Evolutionary conservation across 2,113 vertebrate genomes (phyloP), one percentile per base, ranked within the genome.

Genomic region (Ceuthmochares aereus): DNA sequence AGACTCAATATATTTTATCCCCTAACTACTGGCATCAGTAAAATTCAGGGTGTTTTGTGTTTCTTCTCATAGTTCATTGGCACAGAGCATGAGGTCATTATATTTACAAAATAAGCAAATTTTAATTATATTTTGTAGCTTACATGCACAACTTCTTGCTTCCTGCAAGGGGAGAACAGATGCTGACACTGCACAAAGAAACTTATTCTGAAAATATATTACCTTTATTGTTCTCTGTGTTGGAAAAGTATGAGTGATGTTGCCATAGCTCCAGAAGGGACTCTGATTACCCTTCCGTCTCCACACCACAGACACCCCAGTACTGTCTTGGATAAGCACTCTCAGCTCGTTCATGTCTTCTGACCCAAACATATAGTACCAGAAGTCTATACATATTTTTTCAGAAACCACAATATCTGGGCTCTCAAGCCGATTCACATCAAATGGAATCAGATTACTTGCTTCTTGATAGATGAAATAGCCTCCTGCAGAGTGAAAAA

Each of bases 321-420:
- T 32, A 27, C 56, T 94, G 73, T 96, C 96, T 72, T 95, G 96
- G 36, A 99, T 59, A 40, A 98, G 63, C 77, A 97, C 97, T 59
- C 87, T 96, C 34, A 99, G 95, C 66, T 98, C 97, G 81, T 98
- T 97, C 97, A 93, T 64, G 49, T 96, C 37, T 95, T 97, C 92
- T 74, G 95, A 87, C 26, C 92, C 97, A 40, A 97, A 97, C 92
- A 97, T 97, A 64, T 98, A 98, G 82, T 98, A 99, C 99, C 98
- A 99, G 95, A 99, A 99, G 91, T 99, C 98, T 55, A 99, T 96
- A 95, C 98, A 99, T 79, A 98, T 97, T n/a, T 97, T 68, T 6
- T 95, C 97, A 72, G 97, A 92, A 56, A 98, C 83, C 7, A 58
- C 30, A 47, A 97, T 89, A 26, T 91, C 56, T 32, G 89, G 92